phyloP scores from a whole-genome alignment of 2,888 invertebrate genomes.

The Pyrrhosoma nymphula region DNA sequence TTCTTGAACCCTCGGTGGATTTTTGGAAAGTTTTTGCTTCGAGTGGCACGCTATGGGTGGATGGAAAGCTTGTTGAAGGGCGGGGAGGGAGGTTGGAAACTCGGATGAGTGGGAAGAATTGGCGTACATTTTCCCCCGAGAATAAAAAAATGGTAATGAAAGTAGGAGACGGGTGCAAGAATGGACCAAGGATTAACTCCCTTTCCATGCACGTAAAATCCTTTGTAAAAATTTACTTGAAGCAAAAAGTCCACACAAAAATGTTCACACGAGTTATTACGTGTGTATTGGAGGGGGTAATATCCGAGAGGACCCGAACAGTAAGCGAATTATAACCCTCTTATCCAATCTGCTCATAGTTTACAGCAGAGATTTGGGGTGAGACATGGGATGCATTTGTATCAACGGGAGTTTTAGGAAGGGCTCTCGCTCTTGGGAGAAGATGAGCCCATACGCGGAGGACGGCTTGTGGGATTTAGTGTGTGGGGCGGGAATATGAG shows the following conservation, averaged over 20 bases:
- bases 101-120: background rate
- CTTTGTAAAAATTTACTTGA: background rate
- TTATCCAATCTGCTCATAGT: background rate
- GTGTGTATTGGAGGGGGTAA: background rate
- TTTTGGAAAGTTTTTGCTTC: background rate
- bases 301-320: background rate
- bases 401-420: background rate
- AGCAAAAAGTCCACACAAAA: background rate
- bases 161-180: background rate
- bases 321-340: conserved; percentile 22
- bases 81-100: too few species aligned
- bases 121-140: background rate
- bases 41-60: background rate
- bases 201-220: background rate
- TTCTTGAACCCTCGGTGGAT: background rate
- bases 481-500: background rate
- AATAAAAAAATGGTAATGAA: background rate
- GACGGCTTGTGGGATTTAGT: background rate
- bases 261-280: background rate
- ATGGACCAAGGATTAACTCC: background rate
- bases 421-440: background rate
- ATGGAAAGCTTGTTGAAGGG: background rate
- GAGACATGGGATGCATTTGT: conserved; percentile 49
- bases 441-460: background rate
- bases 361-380: conserved; percentile 7